Evolutionary conservation across 2,113 vertebrate genomes (phyloP).

Genomic region (Phocoena sinus): DNA sequence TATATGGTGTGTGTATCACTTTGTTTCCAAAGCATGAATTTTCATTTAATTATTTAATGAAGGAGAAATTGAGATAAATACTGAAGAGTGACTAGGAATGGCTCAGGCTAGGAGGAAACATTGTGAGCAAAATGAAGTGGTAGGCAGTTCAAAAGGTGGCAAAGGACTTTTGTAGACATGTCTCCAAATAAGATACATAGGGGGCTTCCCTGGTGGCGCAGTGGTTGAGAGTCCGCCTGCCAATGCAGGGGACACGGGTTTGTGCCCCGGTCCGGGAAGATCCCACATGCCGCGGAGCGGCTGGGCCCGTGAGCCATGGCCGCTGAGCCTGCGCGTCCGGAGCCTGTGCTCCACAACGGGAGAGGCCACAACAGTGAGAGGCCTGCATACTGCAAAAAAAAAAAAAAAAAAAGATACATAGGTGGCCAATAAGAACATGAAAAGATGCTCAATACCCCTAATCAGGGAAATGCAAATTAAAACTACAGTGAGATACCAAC

Average conservation of each 20-base stretch:
- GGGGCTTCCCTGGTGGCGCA: not conserved
- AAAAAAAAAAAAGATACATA: not conserved
- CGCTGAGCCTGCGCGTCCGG: too few relatives aligned
- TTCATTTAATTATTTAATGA: slow-evolving; percentile 9
- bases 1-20: not conserved
- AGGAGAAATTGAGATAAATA: not conserved
- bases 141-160: not conserved
- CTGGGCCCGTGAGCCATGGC: too few relatives aligned
- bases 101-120: not conserved
- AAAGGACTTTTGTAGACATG: not conserved
- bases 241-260: too few relatives aligned
- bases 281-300: too few relatives aligned
- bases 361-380: too few relatives aligned
- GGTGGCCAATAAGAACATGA: not conserved
- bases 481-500: not conserved
- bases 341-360: too few relatives aligned
- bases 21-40: not conserved
- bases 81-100: not conserved
- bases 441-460: not conserved
- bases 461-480: not conserved
- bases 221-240: too few relatives aligned
- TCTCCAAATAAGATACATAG: not conserved
- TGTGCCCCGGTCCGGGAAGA: too few relatives aligned
- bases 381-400: too few relatives aligned
- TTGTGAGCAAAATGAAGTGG: not conserved